Base-by-base conservation (phyloP, 2,797 vertebrate species). In the Tinamus major region DNA sequence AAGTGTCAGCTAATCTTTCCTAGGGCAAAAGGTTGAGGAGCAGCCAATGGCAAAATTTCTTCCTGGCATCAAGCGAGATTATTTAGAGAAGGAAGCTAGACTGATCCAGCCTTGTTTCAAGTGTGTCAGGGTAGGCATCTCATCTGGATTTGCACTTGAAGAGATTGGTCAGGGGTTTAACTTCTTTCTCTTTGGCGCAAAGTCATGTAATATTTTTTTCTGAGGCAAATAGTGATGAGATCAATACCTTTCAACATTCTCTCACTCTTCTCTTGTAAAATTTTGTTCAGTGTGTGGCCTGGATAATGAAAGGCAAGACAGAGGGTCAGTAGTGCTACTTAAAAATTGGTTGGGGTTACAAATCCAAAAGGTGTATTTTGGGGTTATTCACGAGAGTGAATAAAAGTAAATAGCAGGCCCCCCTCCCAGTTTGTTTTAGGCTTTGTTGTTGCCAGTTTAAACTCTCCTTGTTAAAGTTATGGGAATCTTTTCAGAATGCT, bases 371-470 rank as follows among this genome's bases (percentile, higher is more conserved):
- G 37, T 92, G 33, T 63, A 42, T 87, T 82, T 79, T 5, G 19
- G 51, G 70, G 82, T 94, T 94, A 74, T 75, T 61, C 29, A n/a
- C 41, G 69, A 20, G 82, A 93, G 63, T 72, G 90, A 93, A 85
- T 87, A 65, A 90, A 84, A 92, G 76, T 77, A 79, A 91, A 82
- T 35, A 55, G 59, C 29, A 48, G 21, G 20, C 13, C 46, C 44
- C 44, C 48, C 11, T 23, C 76, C 7, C 84, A 56, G 80, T 92
- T 65, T 7, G 1, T 65, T 81, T 67, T 51, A 76, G 31, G n/a
- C 6, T 83, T 93, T 94, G 80, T 71, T 89, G 84, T 92, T 89
- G 72, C 63, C 75, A 62, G 75, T 95, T 93, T 94, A 80, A 96
- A 75, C 62, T 14, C 35, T 46, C 71, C 79, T 70, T 67, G 46